Conservation (phyloP, 1,140 invertebrate genomes). For the Leguminivora glycinivorella region DNA sequence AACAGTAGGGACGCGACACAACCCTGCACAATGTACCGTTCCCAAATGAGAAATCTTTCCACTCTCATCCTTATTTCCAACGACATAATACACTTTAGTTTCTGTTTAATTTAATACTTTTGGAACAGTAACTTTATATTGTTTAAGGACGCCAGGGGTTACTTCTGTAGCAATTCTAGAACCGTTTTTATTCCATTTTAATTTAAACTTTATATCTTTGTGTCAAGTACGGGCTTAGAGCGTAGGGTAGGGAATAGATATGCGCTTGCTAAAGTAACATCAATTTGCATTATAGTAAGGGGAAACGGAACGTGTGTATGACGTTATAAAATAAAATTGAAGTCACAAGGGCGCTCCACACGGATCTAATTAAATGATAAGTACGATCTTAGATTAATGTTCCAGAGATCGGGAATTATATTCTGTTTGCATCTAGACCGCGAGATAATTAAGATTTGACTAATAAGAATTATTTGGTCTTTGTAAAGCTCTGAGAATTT, state of each 20-base stretch:
- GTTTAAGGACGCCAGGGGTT: neutral
- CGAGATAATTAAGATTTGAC: conserved; percentile 32
- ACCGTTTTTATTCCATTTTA: neutral
- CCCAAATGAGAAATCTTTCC: conserved; percentile 30
- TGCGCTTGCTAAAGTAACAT: neutral
- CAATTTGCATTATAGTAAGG: conserved; percentile 56
- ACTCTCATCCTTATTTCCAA: conserved; percentile 48
- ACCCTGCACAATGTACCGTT: conserved; percentile 44
- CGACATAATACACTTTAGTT: conserved; percentile 34
- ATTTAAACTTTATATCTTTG: neutral
- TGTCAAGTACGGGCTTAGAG: neutral
- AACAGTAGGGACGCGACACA: conserved; percentile 57
- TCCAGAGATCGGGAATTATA: conserved; percentile 58
- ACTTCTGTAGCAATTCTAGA: neutral
- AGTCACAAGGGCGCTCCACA: conserved; percentile 70
- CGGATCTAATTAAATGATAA: conserved; percentile 79
- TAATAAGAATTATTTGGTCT: conserved; percentile 26
- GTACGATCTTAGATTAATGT: conserved; percentile 75
- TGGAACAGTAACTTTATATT: conserved; percentile 31
- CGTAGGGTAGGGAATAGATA: neutral
- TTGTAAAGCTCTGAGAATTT: conserved; percentile 2
- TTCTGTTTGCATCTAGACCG: conserved; percentile 47
- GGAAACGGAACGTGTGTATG: conserved; percentile 72
- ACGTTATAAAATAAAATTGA: conserved; percentile 79
- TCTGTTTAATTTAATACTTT: conserved; percentile 21